Evolutionary conservation across 2,797 vertebrate genomes (phyloP), one percentile per base, ranked within the genome.

Genomic region (Gymnoscopelus microlampas): DNA sequence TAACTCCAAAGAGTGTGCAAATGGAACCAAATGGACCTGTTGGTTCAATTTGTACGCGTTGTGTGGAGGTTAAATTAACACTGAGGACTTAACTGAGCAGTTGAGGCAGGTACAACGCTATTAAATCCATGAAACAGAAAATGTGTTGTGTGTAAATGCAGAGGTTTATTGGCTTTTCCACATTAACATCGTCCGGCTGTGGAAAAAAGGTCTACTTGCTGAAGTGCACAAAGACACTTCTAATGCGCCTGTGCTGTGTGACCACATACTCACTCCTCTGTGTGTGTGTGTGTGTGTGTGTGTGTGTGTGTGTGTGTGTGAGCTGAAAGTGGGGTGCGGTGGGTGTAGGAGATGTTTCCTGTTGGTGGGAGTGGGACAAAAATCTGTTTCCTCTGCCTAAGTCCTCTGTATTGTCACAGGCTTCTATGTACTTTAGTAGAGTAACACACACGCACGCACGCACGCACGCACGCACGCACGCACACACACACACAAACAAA

Each of bases 341-440:
- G 83, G 83, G 85, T 83, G 81, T 87, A 85, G 73, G 85, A 83
- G 83, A 73, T 5, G 83, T 89, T 92, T 94, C 93, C 93, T 94
- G 92, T 93, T 89, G 88, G 86, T 85, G 89, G 92, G 91, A 91
- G 89, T 88, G 87, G 91, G 88, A 88, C 85, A 88, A 86, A 91
- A 88, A 89, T 90, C 86, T 86, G 90, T 89, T 91, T 93, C 92
- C 92, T 92, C 77, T 90, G 75, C 82, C 79, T 86, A 89, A 91
- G 82, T 82, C 82, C 84, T 58, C 73, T 57, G 63, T 81, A 92
- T 92, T 93, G 90, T 93, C 88, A 56, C 78, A 74, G 80, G 86
- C 85, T 81, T 63, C 88, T 85, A 83, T 83, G 88, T 83, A 78
- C 81, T 84, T 88, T 87, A 63, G 85, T 76, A 69, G 80, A 74